Evolutionary conservation across 2,888 invertebrate species (phyloP).

Genomic region (Matsumyia berberina): DNA sequence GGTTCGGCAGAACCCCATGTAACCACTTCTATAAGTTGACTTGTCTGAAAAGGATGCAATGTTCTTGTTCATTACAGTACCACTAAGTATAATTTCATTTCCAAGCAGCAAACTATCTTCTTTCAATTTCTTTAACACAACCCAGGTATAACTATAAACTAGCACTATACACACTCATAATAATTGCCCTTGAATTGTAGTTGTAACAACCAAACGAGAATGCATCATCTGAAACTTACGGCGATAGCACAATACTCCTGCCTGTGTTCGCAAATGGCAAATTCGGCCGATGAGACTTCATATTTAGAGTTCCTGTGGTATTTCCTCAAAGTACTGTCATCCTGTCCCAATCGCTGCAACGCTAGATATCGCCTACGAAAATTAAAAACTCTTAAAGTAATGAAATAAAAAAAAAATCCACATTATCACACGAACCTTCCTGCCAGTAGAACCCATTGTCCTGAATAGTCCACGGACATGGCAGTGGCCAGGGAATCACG

Average conservation of each 20-base stretch:
- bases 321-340: constrained; percentile 87
- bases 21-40: constrained; percentile 94
- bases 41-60: constrained; percentile 87
- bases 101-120: too few relatives aligned
- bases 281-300: constrained; percentile 96
- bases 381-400: neutral
- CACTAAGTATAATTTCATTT: too few relatives aligned
- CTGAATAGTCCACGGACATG: constrained; percentile 92
- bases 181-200: too few relatives aligned
- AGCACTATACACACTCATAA: too few relatives aligned
- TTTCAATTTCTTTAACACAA: too few relatives aligned
- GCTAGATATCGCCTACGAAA: constrained; percentile 89
- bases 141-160: too few relatives aligned
- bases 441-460: constrained; percentile 93
- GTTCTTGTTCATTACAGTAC: too few relatives aligned
- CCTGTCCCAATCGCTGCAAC: constrained; percentile 87
- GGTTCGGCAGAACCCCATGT: constrained; percentile 91
- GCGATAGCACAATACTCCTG: constrained; percentile 94
- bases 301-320: constrained; percentile 95
- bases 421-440: constrained; percentile 86
- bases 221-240: constrained; percentile 86
- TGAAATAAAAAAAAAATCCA: too few relatives aligned
- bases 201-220: too few relatives aligned
- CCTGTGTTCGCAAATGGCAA: constrained; percentile 92
- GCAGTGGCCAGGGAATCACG: constrained; percentile 95